These are phyloP conservation scores for Megalops cyprinoides DNA, from an alignment of 2,797 vertebrate species.

Conservation along the genomic window DNA sequence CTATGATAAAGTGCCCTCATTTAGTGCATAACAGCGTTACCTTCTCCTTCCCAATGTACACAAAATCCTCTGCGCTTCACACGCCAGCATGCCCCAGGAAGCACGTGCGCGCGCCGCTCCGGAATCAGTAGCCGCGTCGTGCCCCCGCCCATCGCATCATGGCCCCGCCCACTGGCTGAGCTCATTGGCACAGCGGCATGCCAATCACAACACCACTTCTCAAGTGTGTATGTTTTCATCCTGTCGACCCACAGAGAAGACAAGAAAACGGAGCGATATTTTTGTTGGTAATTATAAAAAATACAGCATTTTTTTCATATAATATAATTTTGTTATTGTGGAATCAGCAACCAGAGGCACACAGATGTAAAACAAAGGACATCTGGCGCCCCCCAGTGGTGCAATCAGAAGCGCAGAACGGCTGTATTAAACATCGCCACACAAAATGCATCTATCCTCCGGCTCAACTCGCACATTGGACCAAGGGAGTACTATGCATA, in stretches of 20 bases:
- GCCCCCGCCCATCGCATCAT: conserved; percentile 47
- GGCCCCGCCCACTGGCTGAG: too few relatives aligned
- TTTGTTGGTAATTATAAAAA: not conserved
- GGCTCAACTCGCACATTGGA: too few relatives aligned
- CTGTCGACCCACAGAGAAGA: too few relatives aligned
- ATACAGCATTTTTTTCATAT: too few relatives aligned
- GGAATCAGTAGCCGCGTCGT: conserved; percentile 48
- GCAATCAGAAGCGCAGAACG: not conserved
- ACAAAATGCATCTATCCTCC: too few relatives aligned
- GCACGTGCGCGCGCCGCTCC: conserved; percentile 49
- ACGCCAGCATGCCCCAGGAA: conserved; percentile 36
- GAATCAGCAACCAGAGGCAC: not conserved
- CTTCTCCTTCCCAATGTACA: conserved; percentile 29
- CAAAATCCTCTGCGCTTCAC: not conserved
- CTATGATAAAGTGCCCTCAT: not conserved
- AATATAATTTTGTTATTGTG: not conserved
- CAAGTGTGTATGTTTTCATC: too few relatives aligned
- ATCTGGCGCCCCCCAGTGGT: not conserved
- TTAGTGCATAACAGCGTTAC: conserved; percentile 28
- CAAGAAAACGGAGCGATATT: too few relatives aligned
- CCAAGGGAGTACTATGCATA: too few relatives aligned
- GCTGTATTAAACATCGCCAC: too few relatives aligned
- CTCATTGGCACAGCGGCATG: not conserved
- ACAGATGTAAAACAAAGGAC: not conserved
- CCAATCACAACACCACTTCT: not conserved